phyloP scores from a whole-genome alignment of 2,113 vertebrate species.

The Solea solea region DNA sequence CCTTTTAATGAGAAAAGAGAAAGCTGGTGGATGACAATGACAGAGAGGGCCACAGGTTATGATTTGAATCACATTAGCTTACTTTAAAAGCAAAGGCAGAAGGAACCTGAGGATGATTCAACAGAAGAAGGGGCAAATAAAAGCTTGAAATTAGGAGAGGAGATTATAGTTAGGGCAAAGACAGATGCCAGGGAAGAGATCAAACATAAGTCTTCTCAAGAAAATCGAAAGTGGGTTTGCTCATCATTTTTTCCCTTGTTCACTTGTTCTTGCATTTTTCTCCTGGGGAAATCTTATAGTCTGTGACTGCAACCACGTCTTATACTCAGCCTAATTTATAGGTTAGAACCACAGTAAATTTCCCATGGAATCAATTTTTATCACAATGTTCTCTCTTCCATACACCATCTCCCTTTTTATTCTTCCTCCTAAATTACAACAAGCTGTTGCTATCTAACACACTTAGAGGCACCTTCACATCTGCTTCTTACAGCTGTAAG shows the following conservation, averaged over 20 bases:
- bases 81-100: constrained; percentile 2
- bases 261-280: constrained; percentile 12
- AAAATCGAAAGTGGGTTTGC: constrained; percentile 3
- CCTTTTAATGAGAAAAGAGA: too few relatives aligned
- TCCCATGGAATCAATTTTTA: constrained; percentile 10
- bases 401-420: background rate
- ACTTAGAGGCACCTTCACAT: constrained; percentile 12
- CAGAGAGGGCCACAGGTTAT: too few relatives aligned
- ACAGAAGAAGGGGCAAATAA: constrained; percentile 10
- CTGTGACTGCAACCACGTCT: background rate
- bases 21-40: too few relatives aligned
- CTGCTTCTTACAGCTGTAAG: constrained; percentile 34
- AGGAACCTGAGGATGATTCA: constrained; percentile 30
- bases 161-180: constrained; percentile 46
- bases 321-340: constrained; percentile 12
- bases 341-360: constrained; percentile 9
- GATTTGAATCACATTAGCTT: constrained; percentile 54
- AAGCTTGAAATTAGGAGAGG: constrained; percentile 44
- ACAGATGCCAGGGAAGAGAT: constrained; percentile 38
- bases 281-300: too few relatives aligned
- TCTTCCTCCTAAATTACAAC: constrained; percentile 28
- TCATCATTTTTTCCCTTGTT: background rate
- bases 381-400: constrained; percentile 11
- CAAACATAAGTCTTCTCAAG: constrained; percentile 32
- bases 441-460: constrained; percentile 13